Percentiles rank a stretch among this genome's conserved stretches.
phyloP scores from a whole-genome alignment of 2,888 invertebrate species.

The Flexamia atlantica region DNA sequence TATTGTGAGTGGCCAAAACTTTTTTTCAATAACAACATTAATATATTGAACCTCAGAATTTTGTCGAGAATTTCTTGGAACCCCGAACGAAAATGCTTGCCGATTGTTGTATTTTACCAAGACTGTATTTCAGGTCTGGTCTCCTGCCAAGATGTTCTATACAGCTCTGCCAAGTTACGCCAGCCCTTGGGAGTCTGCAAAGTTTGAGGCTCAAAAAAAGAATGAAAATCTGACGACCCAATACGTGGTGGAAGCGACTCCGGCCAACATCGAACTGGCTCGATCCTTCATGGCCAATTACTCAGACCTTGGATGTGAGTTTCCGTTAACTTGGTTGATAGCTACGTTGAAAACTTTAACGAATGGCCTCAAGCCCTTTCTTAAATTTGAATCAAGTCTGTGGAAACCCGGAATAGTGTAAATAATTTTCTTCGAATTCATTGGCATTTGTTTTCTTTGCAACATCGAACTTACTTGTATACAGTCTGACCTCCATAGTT shows the following conservation, averaged over 20 bases:
- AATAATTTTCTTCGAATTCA: no score
- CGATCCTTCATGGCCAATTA: conserved; percentile 11
- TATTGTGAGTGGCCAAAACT: no score
- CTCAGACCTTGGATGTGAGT: conserved; percentile 28
- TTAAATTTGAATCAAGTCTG: no score
- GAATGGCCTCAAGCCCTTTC: no score
- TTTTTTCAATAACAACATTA: no score
- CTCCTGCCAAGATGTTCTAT: conserved; percentile 16
- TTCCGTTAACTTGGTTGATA: not conserved
- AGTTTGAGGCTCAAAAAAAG: not conserved
- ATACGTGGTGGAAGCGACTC: conserved; percentile 25
- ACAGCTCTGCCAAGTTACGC: not conserved
- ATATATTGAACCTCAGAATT: no score
- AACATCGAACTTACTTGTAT: no score
- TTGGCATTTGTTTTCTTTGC: no score
- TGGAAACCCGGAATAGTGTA: no score
- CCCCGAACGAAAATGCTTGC: not conserved
- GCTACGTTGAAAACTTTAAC: no score
- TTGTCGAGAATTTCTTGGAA: no score
- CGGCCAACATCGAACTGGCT: conserved; percentile 28
- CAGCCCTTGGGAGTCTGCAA: not conserved
- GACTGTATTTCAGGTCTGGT: conserved; percentile 49
- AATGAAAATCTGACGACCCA: not conserved
- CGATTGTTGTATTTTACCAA: not conserved
- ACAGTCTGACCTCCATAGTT: no score